These are phyloP conservation scores for Drymonia ruficornis DNA, from an alignment of 2,888 invertebrate genomes.

Conservation along the genomic window DNA sequence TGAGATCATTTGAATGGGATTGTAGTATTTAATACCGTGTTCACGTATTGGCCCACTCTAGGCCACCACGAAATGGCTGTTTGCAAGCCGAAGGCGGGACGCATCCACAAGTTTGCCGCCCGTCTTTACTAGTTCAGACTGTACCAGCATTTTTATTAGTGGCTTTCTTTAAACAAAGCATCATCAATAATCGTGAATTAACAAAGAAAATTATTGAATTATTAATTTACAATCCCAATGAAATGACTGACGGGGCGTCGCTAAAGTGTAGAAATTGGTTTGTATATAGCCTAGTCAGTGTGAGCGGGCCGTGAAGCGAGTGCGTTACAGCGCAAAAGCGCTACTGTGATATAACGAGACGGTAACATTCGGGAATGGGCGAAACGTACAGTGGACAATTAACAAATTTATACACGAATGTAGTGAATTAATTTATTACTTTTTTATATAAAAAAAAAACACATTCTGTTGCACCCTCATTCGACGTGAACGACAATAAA, in stretches of 20 bases:
- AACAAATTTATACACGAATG: slow-evolving; percentile 55
- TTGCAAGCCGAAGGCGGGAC: too few species aligned
- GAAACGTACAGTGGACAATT: slow-evolving; percentile 44
- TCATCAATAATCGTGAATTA: too few species aligned
- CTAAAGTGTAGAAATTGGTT: slow-evolving; percentile 35
- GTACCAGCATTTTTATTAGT: too few species aligned
- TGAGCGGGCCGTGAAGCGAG: slow-evolving; percentile 45
- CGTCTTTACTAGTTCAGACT: too few species aligned
- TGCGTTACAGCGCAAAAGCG: slow-evolving; percentile 48
- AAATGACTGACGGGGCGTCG: slow-evolving; percentile 13
- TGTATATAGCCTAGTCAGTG: slow-evolving; percentile 72
- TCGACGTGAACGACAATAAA: slow-evolving; percentile 70
- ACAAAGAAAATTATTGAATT: too few species aligned
- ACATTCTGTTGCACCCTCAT: slow-evolving; percentile 35
- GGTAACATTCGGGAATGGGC: slow-evolving; percentile 26
- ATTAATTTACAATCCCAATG: neutral
- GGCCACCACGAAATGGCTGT: neutral
- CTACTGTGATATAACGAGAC: slow-evolving; percentile 68
- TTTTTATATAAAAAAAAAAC: slow-evolving; percentile 13
- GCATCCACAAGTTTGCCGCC: too few species aligned
- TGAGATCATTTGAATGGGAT: slow-evolving; percentile 3
- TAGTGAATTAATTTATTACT: slow-evolving; percentile 58
- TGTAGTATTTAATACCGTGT: neutral
- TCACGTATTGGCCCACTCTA: neutral
- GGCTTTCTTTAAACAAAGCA: too few species aligned